Conservation (phyloP, 1,140 invertebrate species). For the Bombyx mandarina region DNA sequence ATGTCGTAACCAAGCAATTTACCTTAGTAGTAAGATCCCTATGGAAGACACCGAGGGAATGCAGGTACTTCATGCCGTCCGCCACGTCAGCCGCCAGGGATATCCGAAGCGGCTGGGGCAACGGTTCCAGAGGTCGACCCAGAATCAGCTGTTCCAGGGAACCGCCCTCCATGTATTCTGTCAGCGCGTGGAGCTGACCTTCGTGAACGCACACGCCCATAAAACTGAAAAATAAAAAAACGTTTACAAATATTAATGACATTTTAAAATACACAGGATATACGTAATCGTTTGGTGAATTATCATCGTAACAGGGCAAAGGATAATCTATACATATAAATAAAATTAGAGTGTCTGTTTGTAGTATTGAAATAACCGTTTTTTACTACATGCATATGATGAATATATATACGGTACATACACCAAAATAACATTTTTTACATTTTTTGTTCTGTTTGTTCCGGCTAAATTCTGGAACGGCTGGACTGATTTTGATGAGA, state of each 20-base stretch:
- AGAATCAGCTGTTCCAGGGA: conserved; percentile 92
- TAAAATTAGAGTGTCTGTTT: too few species aligned
- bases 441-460: too few species aligned
- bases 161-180: conserved; percentile 95
- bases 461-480: too few species aligned
- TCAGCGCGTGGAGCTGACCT: conserved; percentile 94
- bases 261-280: too few species aligned
- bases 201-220: conserved; percentile 98
- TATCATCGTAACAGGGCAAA: too few species aligned
- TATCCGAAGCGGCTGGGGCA: conserved; percentile 87
- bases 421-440: too few species aligned
- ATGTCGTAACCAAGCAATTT: neutral
- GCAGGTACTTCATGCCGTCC: conserved; percentile 91
- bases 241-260: neutral
- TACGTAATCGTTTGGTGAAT: too few species aligned
- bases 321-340: too few species aligned
- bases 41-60: conserved; percentile 92
- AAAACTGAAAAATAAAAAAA: conserved; percentile 77
- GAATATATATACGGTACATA: too few species aligned
- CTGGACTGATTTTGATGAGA: too few species aligned
- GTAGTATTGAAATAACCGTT: too few species aligned
- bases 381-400: too few species aligned
- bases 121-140: conserved; percentile 74
- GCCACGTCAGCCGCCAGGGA: conserved; percentile 90
- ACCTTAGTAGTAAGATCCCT: conserved; percentile 95